phyloP scores from a whole-genome alignment of 2,113 vertebrate genomes.

The Upupa epops region DNA sequence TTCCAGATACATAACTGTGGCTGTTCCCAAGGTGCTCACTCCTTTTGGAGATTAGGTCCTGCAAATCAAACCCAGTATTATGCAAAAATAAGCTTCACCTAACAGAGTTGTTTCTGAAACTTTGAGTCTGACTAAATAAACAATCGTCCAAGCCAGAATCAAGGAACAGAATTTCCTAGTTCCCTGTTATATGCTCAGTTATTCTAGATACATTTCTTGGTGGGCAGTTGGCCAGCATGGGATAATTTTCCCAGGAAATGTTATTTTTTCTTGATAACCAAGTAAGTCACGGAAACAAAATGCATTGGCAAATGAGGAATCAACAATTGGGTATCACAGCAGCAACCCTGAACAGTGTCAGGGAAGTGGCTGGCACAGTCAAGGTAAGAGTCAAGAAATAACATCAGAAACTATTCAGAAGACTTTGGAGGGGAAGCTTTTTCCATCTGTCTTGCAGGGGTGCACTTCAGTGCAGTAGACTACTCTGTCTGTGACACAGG shows the following conservation, averaged over 20 bases:
- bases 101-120: neutral
- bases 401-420: neutral
- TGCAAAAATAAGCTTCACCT: neutral
- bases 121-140: neutral
- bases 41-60: neutral
- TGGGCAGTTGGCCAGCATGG: neutral
- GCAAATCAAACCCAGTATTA: neutral
- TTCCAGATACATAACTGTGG: neutral
- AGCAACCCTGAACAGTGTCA: neutral
- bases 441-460: neutral
- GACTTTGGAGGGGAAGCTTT: neutral
- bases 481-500: neutral
- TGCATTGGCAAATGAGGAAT: neutral
- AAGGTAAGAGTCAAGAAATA: neutral
- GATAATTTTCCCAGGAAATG: neutral
- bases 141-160: neutral
- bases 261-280: neutral
- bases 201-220: neutral
- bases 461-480: neutral
- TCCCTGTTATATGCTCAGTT: neutral
- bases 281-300: neutral
- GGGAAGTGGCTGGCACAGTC: neutral
- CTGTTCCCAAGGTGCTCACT: neutral
- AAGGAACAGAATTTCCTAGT: neutral
- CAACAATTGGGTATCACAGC: neutral